These are phyloP conservation scores for Drosophila leontia DNA, from an alignment of 1,140 invertebrate species.

Conservation along the genomic window DNA sequence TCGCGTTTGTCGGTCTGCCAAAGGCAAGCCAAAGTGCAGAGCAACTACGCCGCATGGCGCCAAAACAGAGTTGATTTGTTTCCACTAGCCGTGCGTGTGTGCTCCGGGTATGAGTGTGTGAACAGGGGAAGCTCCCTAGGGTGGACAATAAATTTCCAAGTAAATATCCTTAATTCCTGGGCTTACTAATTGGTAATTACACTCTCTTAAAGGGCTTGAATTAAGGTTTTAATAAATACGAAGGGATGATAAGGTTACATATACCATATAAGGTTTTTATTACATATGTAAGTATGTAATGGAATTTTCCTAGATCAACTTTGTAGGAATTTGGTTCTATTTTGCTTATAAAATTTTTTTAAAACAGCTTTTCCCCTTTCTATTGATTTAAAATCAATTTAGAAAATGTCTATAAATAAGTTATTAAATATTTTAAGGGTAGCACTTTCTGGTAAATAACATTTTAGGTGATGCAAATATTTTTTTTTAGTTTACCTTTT, in stretches of 20 bases:
- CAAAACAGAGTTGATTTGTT: constrained; percentile 78
- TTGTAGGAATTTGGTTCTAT: neutral
- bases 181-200: constrained; percentile 4
- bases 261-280: too few species aligned
- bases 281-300: neutral
- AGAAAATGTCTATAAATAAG: too few species aligned
- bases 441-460: too few species aligned
- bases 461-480: neutral
- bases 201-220: neutral
- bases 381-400: neutral
- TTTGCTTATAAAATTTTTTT: neutral
- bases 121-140: constrained; percentile 27
- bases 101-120: constrained; percentile 33
- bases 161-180: neutral
- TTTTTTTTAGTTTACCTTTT: neutral
- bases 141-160: neutral
- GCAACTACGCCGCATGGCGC: constrained; percentile 66
- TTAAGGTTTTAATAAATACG: neutral
- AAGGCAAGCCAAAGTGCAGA: constrained; percentile 53
- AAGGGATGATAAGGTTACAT: neutral
- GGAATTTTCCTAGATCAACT: neutral
- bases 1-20: constrained; percentile 69
- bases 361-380: neutral
- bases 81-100: constrained; percentile 36
- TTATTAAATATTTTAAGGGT: too few species aligned